phyloP scores from a whole-genome alignment of 1,140 invertebrate species.

The Cotesia typhae region DNA sequence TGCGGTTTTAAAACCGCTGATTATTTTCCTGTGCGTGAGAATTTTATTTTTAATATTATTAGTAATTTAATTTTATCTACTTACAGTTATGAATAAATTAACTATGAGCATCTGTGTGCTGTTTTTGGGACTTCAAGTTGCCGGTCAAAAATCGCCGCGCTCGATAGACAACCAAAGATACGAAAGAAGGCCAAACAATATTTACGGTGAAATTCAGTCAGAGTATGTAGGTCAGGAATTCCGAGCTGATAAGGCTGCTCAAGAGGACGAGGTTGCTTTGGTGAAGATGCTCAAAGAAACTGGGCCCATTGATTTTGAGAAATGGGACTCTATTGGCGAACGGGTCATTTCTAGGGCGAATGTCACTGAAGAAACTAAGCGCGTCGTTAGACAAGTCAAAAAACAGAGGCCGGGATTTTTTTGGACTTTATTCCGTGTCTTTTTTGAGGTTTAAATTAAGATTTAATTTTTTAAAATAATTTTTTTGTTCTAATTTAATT shows the following conservation, averaged over 20 bases:
- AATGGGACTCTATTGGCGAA: conserved; percentile 35
- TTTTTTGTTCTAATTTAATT: too few species aligned
- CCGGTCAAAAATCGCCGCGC: not conserved
- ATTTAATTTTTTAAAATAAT: not conserved
- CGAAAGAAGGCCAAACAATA: not conserved
- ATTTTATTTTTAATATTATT: too few species aligned
- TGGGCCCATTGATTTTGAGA: conserved; percentile 19
- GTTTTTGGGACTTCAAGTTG: not conserved
- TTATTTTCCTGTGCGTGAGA: not conserved
- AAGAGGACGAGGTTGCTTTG: conserved; percentile 28
- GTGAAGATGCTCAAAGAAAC: conserved; percentile 14
- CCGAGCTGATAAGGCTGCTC: not conserved
- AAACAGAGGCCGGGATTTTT: conserved; percentile 64
- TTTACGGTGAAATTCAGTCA: conserved; percentile 1
- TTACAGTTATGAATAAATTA: conserved; percentile 13
- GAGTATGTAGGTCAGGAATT: not conserved
- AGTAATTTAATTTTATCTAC: not conserved
- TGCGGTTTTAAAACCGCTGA: not conserved
- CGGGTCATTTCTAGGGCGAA: conserved; percentile 31
- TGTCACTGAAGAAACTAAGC: conserved; percentile 44
- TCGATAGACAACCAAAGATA: not conserved
- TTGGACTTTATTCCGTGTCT: conserved; percentile 61
- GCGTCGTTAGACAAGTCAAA: conserved; percentile 52
- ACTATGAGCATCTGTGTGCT: not conserved
- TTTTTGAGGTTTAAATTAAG: conserved; percentile 55